Evolutionary conservation across 2,888 invertebrate species (phyloP).

Genomic region (Tiphia femorata): DNA sequence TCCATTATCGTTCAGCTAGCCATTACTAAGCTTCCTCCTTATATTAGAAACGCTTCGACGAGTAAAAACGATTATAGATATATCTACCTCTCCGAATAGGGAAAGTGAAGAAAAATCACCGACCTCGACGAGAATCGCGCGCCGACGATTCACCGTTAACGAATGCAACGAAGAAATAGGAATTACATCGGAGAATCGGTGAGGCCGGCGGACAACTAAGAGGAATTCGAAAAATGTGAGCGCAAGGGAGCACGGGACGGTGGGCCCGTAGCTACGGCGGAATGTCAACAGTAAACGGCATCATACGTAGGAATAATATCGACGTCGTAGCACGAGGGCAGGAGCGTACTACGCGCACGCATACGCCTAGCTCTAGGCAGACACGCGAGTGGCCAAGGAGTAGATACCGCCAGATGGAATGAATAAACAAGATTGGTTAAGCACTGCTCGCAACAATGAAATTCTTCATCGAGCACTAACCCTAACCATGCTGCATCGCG

Average conservation of each 20-base stretch:
- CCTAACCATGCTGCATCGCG: too few relatives aligned
- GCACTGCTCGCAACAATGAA: too few relatives aligned
- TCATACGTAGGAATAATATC: conserved; percentile 45
- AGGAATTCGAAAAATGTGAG: conserved; percentile 14
- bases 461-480: too few relatives aligned
- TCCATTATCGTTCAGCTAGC: too few relatives aligned
- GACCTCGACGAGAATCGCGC: background rate
- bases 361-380: conserved; percentile 11
- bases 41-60: too few relatives aligned
- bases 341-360: conserved; percentile 14
- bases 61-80: background rate
- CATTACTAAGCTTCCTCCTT: too few relatives aligned
- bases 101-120: background rate
- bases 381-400: background rate
- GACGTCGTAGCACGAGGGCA: conserved; percentile 39
- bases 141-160: background rate
- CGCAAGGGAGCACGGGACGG: conserved; percentile 17
- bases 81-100: background rate
- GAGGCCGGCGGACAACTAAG: background rate
- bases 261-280: conserved; percentile 29
- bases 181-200: background rate
- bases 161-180: background rate
- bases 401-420: conserved; percentile 33
- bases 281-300: conserved; percentile 46
- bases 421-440: too few relatives aligned